A percentile compares a stretch with the other conserved stretches of the same genome.
Evolutionary conservation across 2,113 vertebrate genomes (phyloP).

Genomic region (Coptodon bakossiorum): DNA sequence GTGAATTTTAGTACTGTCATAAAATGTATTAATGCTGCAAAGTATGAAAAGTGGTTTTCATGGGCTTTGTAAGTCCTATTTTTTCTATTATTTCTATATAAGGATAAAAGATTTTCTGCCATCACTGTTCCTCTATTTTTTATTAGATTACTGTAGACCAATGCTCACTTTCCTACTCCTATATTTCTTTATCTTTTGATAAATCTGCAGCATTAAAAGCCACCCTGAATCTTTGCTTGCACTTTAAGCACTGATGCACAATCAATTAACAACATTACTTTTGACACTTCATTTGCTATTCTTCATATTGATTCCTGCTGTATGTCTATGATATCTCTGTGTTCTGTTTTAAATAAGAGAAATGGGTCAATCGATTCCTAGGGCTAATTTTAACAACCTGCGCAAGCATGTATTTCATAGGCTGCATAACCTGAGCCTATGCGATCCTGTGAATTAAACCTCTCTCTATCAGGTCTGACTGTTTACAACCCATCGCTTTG

Average conservation of each 20-base stretch:
- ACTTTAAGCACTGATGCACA: not conserved
- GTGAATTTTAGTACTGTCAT: accelerated
- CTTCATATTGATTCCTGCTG: not conserved
- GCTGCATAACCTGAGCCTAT: not conserved
- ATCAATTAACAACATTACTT: not conserved
- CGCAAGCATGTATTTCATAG: not conserved
- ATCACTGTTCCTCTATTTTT: not conserved
- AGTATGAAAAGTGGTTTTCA: not conserved
- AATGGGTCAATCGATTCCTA: not conserved
- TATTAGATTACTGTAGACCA: not conserved
- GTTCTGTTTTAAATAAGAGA: not conserved
- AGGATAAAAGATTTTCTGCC: not conserved
- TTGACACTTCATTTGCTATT: not conserved
- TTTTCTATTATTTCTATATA: not conserved
- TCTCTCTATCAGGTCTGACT: not conserved
- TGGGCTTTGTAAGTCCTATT: not conserved
- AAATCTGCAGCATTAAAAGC: not conserved
- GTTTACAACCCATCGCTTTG: not conserved
- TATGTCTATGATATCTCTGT: not conserved
- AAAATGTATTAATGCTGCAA: not conserved
- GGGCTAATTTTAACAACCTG: not conserved
- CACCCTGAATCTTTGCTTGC: not conserved
- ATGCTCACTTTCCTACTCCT: not conserved
- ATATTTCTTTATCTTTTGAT: not conserved
- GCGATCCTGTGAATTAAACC: not conserved